Evolutionary conservation across 2,888 invertebrate species (phyloP).

Genomic region (Drosophila kanekoi): DNA sequence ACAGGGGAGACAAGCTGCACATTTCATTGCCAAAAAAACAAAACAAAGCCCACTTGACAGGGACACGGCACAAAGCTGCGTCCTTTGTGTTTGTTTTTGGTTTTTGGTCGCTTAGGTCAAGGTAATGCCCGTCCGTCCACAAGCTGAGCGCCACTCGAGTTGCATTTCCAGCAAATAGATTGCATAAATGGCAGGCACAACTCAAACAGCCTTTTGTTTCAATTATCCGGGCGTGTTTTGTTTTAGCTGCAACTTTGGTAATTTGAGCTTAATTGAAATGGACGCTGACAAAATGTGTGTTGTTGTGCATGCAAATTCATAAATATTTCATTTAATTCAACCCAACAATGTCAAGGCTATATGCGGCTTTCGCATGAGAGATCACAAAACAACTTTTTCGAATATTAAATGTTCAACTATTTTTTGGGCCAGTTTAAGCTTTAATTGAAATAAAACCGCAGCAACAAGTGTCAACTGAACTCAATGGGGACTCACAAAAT

Average conservation of each 20-base stretch:
- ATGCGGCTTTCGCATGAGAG: background rate
- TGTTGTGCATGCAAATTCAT: background rate
- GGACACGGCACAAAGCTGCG: background rate
- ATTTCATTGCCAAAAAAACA: slow-evolving; percentile 50
- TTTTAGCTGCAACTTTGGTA: background rate
- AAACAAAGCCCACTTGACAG: slow-evolving; percentile 30
- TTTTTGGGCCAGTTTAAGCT: background rate
- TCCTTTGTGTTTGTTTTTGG: background rate
- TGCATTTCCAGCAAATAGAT: slow-evolving; percentile 39
- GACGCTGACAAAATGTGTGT: background rate
- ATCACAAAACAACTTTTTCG: background rate
- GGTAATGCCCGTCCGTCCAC: slow-evolving; percentile 42
- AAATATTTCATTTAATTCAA: slow-evolving; percentile 1
- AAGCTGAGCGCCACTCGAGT: slow-evolving; percentile 26
- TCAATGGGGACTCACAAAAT: slow-evolving; percentile 8
- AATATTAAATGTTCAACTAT: background rate
- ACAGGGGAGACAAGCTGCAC: slow-evolving; percentile 42
- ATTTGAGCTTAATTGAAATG: slow-evolving; percentile 29
- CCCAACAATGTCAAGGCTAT: slow-evolving; percentile 1
- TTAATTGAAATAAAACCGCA: background rate
- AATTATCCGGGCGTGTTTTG: slow-evolving; percentile 14
- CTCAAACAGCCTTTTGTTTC: slow-evolving; percentile 23
- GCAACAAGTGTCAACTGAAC: slow-evolving; percentile 10
- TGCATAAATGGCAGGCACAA: slow-evolving; percentile 14
- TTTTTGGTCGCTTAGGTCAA: slow-evolving; percentile 51